A percentile compares a stretch with the other conserved stretches of the same genome.
These are phyloP conservation scores for Hydra vulgaris DNA, from an alignment of 30 jellyfish, hydroid and myxozoan species.

Conservation along the genomic window DNA sequence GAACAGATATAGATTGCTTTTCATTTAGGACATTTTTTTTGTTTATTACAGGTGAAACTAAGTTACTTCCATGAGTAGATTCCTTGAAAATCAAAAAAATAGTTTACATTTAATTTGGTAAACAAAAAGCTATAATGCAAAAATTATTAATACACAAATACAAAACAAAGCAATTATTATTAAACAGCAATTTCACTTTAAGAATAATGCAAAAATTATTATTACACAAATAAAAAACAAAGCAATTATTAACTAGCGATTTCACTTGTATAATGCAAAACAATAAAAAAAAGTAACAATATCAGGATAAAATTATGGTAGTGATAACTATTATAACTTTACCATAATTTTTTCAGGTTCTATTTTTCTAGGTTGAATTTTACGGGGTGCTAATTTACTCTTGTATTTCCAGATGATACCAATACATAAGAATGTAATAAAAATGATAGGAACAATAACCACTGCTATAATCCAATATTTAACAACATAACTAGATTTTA, in stretches of 20 bases:
- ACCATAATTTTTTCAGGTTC: slow-evolving; percentile 9
- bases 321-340: not conserved
- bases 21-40: not conserved
- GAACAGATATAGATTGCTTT: not conserved
- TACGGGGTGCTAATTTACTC: slow-evolving; percentile 37
- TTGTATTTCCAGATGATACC: slow-evolving; percentile 74
- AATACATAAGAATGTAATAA: slow-evolving; percentile 26
- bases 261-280: too few species aligned
- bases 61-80: not conserved
- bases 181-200: too few species aligned
- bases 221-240: too few species aligned
- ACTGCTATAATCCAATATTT: slow-evolving; percentile 78
- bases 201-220: too few species aligned
- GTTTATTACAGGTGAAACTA: not conserved
- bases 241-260: too few species aligned
- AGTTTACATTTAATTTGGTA: too few species aligned
- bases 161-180: too few species aligned
- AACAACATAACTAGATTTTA: slow-evolving; percentile 25
- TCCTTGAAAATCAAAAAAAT: not conserved
- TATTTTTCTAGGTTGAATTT: slow-evolving; percentile 45
- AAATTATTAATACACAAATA: too few species aligned
- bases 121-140: too few species aligned
- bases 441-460: slow-evolving; percentile 44
- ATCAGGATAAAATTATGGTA: not conserved
- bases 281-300: too few species aligned